Evolutionary conservation across 2,113 vertebrate genomes (phyloP).

Genomic region (Anoura caudifer): DNA sequence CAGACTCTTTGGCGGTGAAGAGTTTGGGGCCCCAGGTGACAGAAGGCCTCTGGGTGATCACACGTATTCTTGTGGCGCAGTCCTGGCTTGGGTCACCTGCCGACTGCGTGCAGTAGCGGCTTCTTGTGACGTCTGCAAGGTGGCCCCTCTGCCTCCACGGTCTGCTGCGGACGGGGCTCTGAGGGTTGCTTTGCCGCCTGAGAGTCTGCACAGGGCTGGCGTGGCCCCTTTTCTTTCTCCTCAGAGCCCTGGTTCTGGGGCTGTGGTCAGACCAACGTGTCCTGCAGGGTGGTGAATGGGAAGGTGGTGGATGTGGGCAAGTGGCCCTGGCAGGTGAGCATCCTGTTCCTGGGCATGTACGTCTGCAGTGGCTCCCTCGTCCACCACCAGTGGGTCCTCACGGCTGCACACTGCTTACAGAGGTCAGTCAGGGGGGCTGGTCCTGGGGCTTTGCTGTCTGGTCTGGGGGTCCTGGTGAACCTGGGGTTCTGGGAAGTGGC

Average conservation of each 20-base stretch:
- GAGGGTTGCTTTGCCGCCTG: neutral
- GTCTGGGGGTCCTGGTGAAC: neutral
- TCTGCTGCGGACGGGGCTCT: neutral
- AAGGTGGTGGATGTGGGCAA: slow-evolving; percentile 55
- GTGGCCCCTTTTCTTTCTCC: neutral
- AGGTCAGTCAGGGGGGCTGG: slow-evolving; percentile 37
- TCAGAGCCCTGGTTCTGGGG: neutral
- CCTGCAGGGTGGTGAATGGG: slow-evolving; percentile 50
- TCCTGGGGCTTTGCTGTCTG: neutral
- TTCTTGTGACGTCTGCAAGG: neutral
- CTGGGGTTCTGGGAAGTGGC: neutral
- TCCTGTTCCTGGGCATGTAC: slow-evolving; percentile 34
- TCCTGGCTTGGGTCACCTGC: neutral
- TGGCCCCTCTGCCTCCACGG: neutral
- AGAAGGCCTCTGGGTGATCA: neutral
- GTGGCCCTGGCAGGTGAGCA: slow-evolving; percentile 74
- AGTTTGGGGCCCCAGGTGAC: too few species aligned
- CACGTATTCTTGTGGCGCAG: neutral
- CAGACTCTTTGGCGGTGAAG: neutral
- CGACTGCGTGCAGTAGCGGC: neutral
- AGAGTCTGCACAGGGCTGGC: neutral
- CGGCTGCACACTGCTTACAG: slow-evolving; percentile 67
- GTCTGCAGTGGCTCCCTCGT: slow-evolving; percentile 69
- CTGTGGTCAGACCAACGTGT: slow-evolving; percentile 41
- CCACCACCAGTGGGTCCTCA: slow-evolving; percentile 70